Evolutionary conservation across 37 sponge, comb jelly and placozoan species (phyloP).

Genomic region (Tethya wilhelma): DNA sequence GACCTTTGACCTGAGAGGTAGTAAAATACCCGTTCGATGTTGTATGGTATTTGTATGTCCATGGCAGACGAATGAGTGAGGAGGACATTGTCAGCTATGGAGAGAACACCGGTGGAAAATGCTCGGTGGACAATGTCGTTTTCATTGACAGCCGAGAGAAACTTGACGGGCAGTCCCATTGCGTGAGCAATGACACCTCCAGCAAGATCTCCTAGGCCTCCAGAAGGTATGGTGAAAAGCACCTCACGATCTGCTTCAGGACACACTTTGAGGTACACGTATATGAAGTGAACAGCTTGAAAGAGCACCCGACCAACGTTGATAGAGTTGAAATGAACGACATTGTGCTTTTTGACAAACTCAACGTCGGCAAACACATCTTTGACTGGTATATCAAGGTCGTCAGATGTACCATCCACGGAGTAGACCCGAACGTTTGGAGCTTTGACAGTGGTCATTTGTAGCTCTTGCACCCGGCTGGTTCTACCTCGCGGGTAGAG

Average conservation of each 20-base stretch:
- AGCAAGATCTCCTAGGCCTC: conserved; percentile 60
- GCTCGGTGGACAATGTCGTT: conserved; percentile 59
- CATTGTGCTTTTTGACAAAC: conserved; percentile 45
- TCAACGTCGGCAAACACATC: conserved; percentile 37
- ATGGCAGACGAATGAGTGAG: conserved; percentile 60
- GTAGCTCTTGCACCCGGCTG: conserved; percentile 63
- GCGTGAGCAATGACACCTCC: conserved; percentile 38
- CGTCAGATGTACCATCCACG: conserved; percentile 54
- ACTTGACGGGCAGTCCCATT: conserved; percentile 66
- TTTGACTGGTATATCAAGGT: conserved; percentile 42
- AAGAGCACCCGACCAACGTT: conserved; percentile 67
- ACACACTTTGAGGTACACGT: conserved; percentile 58
- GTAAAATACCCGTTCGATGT: conserved; percentile 75
- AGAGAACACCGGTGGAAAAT: conserved; percentile 10
- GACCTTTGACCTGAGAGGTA: conserved; percentile 25
- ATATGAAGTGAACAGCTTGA: conserved; percentile 63
- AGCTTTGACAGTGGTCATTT: conserved; percentile 69
- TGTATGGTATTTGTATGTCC: conserved; percentile 66
- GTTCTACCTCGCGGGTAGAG: conserved; percentile 59
- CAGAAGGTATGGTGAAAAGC: conserved; percentile 59
- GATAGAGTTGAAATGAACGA: conserved; percentile 57
- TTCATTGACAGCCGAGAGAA: conserved; percentile 54
- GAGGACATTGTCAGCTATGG: background rate
- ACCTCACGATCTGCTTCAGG: conserved; percentile 45
- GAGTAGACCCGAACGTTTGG: conserved; percentile 48